phyloP scores from a whole-genome alignment of 2,888 invertebrate genomes.

The Portevinia maculata region DNA sequence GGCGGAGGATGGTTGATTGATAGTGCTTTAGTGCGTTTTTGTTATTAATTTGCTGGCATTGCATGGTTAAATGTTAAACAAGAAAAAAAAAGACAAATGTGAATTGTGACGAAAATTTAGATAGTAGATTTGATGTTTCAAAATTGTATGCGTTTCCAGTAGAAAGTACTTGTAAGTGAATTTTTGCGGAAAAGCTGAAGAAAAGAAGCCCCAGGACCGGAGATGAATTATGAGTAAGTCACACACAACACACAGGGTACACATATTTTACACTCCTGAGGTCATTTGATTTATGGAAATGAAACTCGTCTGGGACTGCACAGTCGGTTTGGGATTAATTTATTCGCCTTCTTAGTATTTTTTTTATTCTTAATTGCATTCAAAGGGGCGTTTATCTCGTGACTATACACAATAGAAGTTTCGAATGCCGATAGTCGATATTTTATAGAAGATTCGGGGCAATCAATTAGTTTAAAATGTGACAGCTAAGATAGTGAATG shows the following conservation, averaged over 20 bases:
- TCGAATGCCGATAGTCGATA: constrained; percentile 38
- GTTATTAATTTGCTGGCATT: constrained; percentile 46
- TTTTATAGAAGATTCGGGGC: constrained; percentile 27
- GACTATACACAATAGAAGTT: constrained; percentile 39
- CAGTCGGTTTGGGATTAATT: constrained; percentile 6
- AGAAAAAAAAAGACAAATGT: constrained; percentile 24
- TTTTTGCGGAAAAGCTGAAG: constrained; percentile 22
- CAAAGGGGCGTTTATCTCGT: constrained; percentile 62
- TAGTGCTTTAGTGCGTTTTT: constrained; percentile 56
- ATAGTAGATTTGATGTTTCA: constrained; percentile 13
- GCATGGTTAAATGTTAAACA: constrained; percentile 19
- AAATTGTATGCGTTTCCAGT: constrained; percentile 1
- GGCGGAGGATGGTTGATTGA: constrained; percentile 36
- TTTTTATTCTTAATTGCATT: constrained; percentile 57
- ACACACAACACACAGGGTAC: background rate
- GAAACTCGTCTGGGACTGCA: constrained; percentile 58
- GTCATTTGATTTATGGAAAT: constrained; percentile 68
- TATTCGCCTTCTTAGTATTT: constrained; percentile 18
- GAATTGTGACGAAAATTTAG: too few species aligned
- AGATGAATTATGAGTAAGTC: constrained; percentile 74
- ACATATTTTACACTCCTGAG: constrained; percentile 22
- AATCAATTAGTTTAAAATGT: constrained; percentile 18
- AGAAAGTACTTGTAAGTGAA: background rate
- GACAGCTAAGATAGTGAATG: constrained; percentile 5
- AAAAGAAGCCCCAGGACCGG: constrained; percentile 39